phyloP scores from a whole-genome alignment of 2,888 invertebrate species.

The Perdita meconis region DNA sequence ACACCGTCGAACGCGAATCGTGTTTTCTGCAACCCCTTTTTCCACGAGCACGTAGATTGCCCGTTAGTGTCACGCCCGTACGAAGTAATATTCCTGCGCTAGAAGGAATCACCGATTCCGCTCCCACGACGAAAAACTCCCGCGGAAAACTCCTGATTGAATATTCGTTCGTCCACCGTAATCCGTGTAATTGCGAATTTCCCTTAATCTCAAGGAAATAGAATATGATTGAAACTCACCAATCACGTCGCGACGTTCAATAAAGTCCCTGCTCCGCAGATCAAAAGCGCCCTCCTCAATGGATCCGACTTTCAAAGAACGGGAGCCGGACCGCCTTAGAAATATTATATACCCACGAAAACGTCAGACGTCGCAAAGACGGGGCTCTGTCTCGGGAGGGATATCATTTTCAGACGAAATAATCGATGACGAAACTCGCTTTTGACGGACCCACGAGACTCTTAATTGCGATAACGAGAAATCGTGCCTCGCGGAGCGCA shows the following conservation, averaged over 20 bases:
- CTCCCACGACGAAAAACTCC: neutral
- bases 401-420: constrained; percentile 44
- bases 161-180: constrained; percentile 50
- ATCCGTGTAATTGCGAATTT: constrained; percentile 80
- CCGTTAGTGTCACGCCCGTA: constrained; percentile 4
- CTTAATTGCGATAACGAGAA: constrained; percentile 44
- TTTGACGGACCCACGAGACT: constrained; percentile 35
- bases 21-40: constrained; percentile 53
- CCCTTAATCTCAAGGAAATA: constrained; percentile 74
- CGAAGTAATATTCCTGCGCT: constrained; percentile 12
- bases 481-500: neutral
- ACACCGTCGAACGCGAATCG: constrained; percentile 27
- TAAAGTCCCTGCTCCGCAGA: constrained; percentile 76
- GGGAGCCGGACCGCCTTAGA: constrained; percentile 56
- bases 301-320: constrained; percentile 49
- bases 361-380: constrained; percentile 58
- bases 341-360: constrained; percentile 68
- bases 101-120: constrained; percentile 1
- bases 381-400: constrained; percentile 42
- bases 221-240: constrained; percentile 77
- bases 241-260: constrained; percentile 70
- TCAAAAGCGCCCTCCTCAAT: constrained; percentile 74
- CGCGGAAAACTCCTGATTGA: constrained; percentile 48
- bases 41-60: constrained; percentile 47
- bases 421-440: constrained; percentile 41